A percentile compares a stretch with the other conserved stretches of the same genome.
Evolutionary conservation across 2,113 vertebrate genomes (phyloP).

Genomic region (Miniopterus natalensis): DNA sequence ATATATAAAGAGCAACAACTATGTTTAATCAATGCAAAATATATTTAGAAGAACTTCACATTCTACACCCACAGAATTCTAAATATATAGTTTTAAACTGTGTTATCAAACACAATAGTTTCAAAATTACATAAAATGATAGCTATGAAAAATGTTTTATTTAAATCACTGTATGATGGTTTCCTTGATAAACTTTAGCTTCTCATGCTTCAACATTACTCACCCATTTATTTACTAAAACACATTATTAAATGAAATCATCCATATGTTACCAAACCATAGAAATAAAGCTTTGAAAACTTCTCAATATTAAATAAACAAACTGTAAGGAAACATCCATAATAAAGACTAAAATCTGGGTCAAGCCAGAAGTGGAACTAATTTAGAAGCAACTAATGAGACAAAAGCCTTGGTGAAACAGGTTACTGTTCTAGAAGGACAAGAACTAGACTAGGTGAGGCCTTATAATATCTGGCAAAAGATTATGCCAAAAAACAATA

Average conservation of each 20-base stretch:
- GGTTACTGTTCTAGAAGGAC: neutral
- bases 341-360: conserved; percentile 54
- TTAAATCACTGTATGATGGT: conserved; percentile 37
- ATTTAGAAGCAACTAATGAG: conserved; percentile 39
- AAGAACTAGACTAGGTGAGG: neutral
- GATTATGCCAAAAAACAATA: neutral
- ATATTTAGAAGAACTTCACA: conserved; percentile 55
- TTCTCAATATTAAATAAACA: conserved; percentile 44
- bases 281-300: conserved; percentile 50
- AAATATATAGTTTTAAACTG: conserved; percentile 28
- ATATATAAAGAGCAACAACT: conserved; percentile 53
- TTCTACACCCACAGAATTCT: conserved; percentile 45
- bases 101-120: neutral
- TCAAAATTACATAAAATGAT: conserved; percentile 48
- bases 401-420: conserved; percentile 7
- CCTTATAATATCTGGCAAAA: neutral
- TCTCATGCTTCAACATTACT: conserved; percentile 44
- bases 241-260: neutral
- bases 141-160: conserved; percentile 44
- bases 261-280: neutral
- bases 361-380: neutral
- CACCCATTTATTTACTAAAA: conserved; percentile 57
- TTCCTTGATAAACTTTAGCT: conserved; percentile 42
- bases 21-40: conserved; percentile 50
- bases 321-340: neutral